Base-by-base conservation (phyloP, 2,113 vertebrate genomes). In the Caranx melampygus region DNA sequence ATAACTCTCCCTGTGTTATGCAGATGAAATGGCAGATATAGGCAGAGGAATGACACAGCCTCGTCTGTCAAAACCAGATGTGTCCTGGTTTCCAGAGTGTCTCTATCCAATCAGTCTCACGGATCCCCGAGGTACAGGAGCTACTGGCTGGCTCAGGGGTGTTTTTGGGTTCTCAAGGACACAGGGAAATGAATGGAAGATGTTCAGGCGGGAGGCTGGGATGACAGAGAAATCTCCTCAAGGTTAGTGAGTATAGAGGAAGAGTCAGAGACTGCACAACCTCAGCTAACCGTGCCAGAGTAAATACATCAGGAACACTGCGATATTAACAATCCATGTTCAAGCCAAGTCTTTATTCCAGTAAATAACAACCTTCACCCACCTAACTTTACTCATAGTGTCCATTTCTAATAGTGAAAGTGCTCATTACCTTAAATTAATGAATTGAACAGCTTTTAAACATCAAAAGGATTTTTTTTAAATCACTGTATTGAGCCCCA, bases 21-120 rank as follows among this genome's bases (percentile, higher is more conserved):
- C 64, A 81, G 78, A 89, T 68, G 73, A 84, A 84, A 87, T 74
- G 40, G 70, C 57, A 79, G 73, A 88, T 72, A 67, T 59, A 83
- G 44, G 76, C 63, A 64, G 57, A 62, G 65, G 33, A 54, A 83
- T 42, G 52, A 75, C 65, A 51, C 34, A 11, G 64, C 21, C 72
- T 73, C 34, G 11, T 84, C 78, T 67, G 79, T 89, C 84, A 84
- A 78, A 86, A 65, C 62, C 78, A 81, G 71, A 84, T 84, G 82
- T 72, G 66, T 73, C 76, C 83, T 87, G 45, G 31, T 86, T 85
- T 93, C 45, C 47, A 55, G n/a, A 74, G 44, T 14, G 16, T 58
- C 72, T 85, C 81, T 71, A 74, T 84, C 78, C 65, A 60, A 64
- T 82, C 78, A 72, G 67, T 58, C 63, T 72, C 37, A 2, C n/a